These are phyloP conservation scores for Athalia cordata DNA, from an alignment of 2,888 invertebrate species.

Conservation along the genomic window DNA sequence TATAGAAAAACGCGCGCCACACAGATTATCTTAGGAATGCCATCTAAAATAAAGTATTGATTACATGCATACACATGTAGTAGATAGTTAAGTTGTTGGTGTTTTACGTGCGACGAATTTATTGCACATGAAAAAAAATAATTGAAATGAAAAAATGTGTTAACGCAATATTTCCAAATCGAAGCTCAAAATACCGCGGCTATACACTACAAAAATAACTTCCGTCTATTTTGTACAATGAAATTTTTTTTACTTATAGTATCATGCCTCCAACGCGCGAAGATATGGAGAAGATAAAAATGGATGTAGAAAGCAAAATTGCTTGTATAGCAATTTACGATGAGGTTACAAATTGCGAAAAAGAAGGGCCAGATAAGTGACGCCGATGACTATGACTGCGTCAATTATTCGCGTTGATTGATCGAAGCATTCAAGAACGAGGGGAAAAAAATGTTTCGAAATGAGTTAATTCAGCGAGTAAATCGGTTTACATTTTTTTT, in stretches of 20 bases:
- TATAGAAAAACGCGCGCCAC: conserved; percentile 35
- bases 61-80: conserved; percentile 27
- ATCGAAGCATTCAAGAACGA: background rate
- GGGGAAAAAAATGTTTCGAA: no score
- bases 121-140: conserved; percentile 16
- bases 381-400: no score
- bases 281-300: background rate
- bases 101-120: conserved; percentile 60
- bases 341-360: no score
- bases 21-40: conserved; percentile 37
- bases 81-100: conserved; percentile 48
- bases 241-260: background rate
- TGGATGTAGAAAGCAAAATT: background rate
- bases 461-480: no score
- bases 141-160: conserved; percentile 49
- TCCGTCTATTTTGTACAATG: conserved; percentile 19
- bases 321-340: no score
- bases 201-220: conserved; percentile 17
- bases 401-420: background rate
- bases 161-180: conserved; percentile 66
- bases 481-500: background rate
- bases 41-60: conserved; percentile 36
- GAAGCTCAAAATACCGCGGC: conserved; percentile 48
- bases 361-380: no score
- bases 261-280: no score